These are phyloP conservation scores for Sebastes fasciatus DNA, from an alignment of 2,113 vertebrate species.

Conservation along the genomic window DNA sequence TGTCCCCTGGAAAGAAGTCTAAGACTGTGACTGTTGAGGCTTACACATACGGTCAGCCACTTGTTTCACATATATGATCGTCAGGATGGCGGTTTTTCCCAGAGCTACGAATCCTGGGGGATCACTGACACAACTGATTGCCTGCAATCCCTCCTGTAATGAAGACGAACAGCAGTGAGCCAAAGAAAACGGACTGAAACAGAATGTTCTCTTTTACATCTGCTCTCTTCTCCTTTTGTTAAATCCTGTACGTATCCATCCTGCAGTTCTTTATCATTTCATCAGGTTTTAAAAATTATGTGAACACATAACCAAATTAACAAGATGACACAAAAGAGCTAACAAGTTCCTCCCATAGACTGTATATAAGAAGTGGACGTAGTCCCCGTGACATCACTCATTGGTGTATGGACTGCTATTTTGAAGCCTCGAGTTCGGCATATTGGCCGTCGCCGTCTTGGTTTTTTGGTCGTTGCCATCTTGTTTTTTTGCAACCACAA, in stretches of 20 bases:
- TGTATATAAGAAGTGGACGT: too few species aligned
- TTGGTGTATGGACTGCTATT: too few species aligned
- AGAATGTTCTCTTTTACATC: constrained; percentile 32
- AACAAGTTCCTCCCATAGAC: background rate
- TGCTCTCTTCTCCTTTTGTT: constrained; percentile 5
- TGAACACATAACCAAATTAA: background rate
- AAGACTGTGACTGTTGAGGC: background rate
- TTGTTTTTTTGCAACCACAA: too few species aligned
- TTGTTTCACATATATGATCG: constrained; percentile 32
- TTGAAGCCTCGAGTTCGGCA: too few species aligned
- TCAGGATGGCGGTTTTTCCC: constrained; percentile 24
- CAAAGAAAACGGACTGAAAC: constrained; percentile 14
- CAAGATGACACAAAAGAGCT: background rate
- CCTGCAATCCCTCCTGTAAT: constrained; percentile 36
- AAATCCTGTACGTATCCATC: constrained; percentile 9
- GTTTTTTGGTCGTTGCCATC: too few species aligned
- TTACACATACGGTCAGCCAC: constrained; percentile 4
- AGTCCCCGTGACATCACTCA: too few species aligned
- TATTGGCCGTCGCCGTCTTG: too few species aligned
- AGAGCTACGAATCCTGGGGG: constrained; percentile 34
- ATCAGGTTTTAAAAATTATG: background rate
- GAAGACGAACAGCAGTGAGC: constrained; percentile 37
- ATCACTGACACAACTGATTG: constrained; percentile 53
- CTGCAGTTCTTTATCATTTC: background rate
- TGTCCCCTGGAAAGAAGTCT: constrained; percentile 18